Evolutionary conservation across 2,888 invertebrate species (phyloP), one percentile per base, ranked within the genome.

Genomic region (Acronicta leporina): DNA sequence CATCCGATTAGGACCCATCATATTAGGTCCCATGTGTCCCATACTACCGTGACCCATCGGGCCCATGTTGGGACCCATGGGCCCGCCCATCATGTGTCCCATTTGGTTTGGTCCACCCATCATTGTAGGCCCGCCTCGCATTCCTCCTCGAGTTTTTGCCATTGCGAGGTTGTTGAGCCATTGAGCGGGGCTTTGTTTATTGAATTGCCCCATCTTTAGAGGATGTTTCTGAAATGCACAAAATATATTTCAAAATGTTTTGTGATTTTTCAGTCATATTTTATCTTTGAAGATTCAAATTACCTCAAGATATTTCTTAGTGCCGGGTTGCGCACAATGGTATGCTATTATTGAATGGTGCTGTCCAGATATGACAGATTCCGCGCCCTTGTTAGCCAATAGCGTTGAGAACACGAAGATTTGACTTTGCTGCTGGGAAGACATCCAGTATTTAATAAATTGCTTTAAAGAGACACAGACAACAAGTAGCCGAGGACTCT

Each of bases 341-440:
- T 97, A 99, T 33, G 98, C 97, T 78, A 99, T 98, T 79, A 99
- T 99, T 52, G 98, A 97, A 81, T 97, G 97, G 89, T 96, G 98
- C 83, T 98, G 98, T 2, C 98, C 98, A 67, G 97, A 97, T 66
- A 98, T 93, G 13, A 99, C 99, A 13, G 98, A 96, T 82, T 99
- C 99, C 0, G 99, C 99, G 6, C 98, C 99, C 86, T 98, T 97
- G 91, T 99, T 99, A 5, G 99, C 99, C 91, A 99, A 94, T 82
- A 97, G 95, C 9, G 99, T 99, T 20, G 98, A 98, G 95, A 99
- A 99, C 78, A 99, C 99, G 96, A 99, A 99, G 88, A 99, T 98
- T 92, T 99, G 99, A 93, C 98, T 99, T 93, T 99, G 99, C 92
- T 99, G 99, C 94, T 98, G 98, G 97, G 97, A 97, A 77, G 85